Percentiles rank a stretch among this genome's conserved stretches.
Conservation (phyloP, 2,888 invertebrate genomes). For the Tubulanus polymorphus region DNA sequence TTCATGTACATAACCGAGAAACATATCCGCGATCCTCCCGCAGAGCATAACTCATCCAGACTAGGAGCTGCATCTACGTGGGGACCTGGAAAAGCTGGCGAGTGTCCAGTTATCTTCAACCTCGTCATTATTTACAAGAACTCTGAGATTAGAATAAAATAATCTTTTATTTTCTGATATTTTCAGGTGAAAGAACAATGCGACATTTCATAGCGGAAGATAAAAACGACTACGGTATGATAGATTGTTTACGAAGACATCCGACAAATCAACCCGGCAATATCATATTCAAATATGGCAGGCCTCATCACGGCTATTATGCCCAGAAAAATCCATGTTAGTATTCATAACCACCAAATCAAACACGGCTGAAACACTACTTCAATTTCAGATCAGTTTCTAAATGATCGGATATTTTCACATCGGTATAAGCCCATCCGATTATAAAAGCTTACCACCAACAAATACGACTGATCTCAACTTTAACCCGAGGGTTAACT, state of each 20-base stretch:
- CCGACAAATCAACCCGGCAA: constrained; percentile 45
- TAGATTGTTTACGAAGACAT: constrained; percentile 48
- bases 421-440: too few species aligned
- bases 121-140: too few species aligned
- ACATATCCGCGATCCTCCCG: constrained; percentile 32
- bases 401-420: too few species aligned
- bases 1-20: constrained; percentile 42
- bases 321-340: constrained; percentile 47
- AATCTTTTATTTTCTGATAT: background rate
- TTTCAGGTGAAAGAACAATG: constrained; percentile 35
- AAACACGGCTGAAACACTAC: too few species aligned
- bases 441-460: too few species aligned
- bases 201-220: constrained; percentile 45
- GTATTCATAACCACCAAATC: too few species aligned
- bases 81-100: constrained; percentile 50
- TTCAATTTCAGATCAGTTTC: too few species aligned
- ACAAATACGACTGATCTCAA: too few species aligned
- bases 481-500: too few species aligned
- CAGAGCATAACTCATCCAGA: constrained; percentile 41
- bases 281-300: constrained; percentile 45
- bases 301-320: constrained; percentile 50
- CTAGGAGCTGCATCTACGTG: constrained; percentile 45
- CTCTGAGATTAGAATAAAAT: background rate
- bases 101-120: too few species aligned
- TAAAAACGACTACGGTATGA: constrained; percentile 41